These are phyloP conservation scores for Drosophila rufa DNA, from an alignment of 1,140 invertebrate species.

Conservation along the genomic window DNA sequence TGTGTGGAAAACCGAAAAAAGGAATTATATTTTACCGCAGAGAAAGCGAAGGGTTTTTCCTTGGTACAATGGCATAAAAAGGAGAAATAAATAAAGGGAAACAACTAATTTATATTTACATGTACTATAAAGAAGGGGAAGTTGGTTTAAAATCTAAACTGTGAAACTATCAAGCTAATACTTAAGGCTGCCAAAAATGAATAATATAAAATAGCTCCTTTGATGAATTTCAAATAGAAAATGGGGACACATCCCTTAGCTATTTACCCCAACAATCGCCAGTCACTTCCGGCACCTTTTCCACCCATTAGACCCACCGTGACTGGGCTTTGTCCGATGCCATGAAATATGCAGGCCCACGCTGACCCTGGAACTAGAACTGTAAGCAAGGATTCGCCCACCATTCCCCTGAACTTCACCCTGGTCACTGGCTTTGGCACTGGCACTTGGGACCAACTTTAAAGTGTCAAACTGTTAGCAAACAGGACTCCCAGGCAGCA, in stretches of 20 bases:
- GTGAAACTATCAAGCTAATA: neutral
- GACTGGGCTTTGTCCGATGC: neutral
- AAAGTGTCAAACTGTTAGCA: conserved; percentile 48
- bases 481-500: conserved; percentile 3
- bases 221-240: neutral
- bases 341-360: conserved; percentile 39
- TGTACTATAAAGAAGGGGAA: no score
- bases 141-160: no score
- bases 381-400: conserved; percentile 3
- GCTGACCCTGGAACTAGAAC: conserved; percentile 8
- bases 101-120: no score
- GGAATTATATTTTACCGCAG: conserved; percentile 5
- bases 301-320: conserved; percentile 22
- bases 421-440: neutral
- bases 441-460: conserved; percentile 22
- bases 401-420: conserved; percentile 10
- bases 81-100: no score
- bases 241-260: no score
- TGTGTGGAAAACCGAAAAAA: conserved; percentile 19
- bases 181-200: neutral
- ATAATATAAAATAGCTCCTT: neutral
- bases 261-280: neutral
- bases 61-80: neutral
- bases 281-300: conserved; percentile 35
- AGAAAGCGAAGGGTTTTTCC: neutral